These are phyloP conservation scores for Anoplophora glabripennis DNA, from an alignment of 1,140 invertebrate genomes.

Conservation along the genomic window DNA sequence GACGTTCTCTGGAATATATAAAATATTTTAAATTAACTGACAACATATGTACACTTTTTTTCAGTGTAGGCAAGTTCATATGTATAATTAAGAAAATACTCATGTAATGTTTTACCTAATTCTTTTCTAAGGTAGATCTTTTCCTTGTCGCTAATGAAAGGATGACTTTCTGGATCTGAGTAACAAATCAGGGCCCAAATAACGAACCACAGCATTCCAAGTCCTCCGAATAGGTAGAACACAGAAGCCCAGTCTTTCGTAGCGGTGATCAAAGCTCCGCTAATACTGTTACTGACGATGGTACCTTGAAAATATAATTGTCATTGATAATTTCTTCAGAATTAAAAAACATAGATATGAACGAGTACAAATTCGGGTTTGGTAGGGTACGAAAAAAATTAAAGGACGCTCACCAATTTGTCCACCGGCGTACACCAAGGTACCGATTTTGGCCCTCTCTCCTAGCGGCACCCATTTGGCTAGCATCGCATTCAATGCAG, in stretches of 20 bases:
- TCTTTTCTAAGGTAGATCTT: slow-evolving; percentile 68
- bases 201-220: slow-evolving; percentile 71
- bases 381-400: too few species aligned
- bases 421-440: slow-evolving; percentile 70
- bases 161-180: slow-evolving; percentile 76
- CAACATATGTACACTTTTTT: too few species aligned
- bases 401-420: slow-evolving; percentile 49
- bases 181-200: slow-evolving; percentile 68
- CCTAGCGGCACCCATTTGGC: slow-evolving; percentile 73
- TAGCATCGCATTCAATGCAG: slow-evolving; percentile 69
- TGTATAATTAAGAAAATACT: too few species aligned
- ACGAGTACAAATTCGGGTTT: too few species aligned
- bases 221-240: slow-evolving; percentile 79
- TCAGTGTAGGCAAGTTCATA: too few species aligned
- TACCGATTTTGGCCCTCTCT: slow-evolving; percentile 71
- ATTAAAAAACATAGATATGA: too few species aligned
- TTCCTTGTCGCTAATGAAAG: slow-evolving; percentile 79
- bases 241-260: slow-evolving; percentile 71
- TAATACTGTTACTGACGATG: slow-evolving; percentile 75
- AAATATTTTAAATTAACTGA: slow-evolving; percentile 1
- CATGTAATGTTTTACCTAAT: slow-evolving; percentile 52
- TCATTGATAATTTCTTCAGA: too few species aligned
- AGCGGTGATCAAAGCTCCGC: slow-evolving; percentile 66
- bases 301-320: slow-evolving; percentile 50
- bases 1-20: slow-evolving; percentile 26